phyloP scores from a whole-genome alignment of 2,113 vertebrate species.

The Trichechus manatus region DNA sequence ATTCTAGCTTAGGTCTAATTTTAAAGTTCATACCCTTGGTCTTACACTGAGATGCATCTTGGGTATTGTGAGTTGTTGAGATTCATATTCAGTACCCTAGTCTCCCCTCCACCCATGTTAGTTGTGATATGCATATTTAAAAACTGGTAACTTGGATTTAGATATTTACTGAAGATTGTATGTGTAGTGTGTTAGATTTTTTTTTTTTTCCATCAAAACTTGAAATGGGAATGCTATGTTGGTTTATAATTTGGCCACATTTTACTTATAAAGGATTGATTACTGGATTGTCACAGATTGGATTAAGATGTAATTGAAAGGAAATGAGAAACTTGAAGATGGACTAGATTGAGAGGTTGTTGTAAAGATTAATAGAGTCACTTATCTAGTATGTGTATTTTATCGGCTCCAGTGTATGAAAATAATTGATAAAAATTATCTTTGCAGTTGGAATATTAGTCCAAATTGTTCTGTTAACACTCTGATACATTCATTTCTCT shows the following conservation, averaged over 20 bases:
- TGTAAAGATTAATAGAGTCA: not conserved
- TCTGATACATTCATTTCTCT: not conserved
- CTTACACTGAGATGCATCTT: not conserved
- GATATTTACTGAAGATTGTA: not conserved
- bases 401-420: not conserved
- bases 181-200: not conserved
- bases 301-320: constrained; percentile 45
- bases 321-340: not conserved
- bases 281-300: not conserved
- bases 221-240: not conserved
- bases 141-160: not conserved
- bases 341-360: not conserved
- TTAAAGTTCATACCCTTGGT: not conserved
- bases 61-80: not conserved
- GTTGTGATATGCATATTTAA: not conserved
- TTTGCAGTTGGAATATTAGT: constrained; percentile 21
- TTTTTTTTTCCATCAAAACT: not conserved
- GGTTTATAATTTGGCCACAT: not conserved
- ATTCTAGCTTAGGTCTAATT: constrained; percentile 11
- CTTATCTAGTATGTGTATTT: not conserved
- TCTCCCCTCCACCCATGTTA: not conserved
- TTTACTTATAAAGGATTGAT: not conserved
- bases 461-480: not conserved
- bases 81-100: not conserved
- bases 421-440: not conserved